A percentile compares a stretch with the other conserved stretches of the same genome.
Conservation (phyloP, 2,113 vertebrate genomes). For the Stigmatopora nigra region DNA sequence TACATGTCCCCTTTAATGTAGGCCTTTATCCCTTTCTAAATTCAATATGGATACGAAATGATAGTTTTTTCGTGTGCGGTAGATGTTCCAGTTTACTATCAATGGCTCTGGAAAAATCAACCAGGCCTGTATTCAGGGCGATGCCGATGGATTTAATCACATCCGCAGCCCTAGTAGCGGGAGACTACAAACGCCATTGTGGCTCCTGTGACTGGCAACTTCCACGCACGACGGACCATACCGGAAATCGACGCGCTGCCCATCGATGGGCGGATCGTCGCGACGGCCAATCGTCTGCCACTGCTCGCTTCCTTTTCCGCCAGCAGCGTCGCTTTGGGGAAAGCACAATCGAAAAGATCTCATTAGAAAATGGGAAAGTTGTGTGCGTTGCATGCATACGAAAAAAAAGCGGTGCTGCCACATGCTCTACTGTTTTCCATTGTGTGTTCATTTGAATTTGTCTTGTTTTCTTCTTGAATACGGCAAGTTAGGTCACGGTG, state of each 20-base stretch:
- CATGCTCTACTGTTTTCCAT: too few relatives aligned
- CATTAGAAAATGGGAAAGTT: background rate
- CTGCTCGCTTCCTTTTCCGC: constrained; percentile 36
- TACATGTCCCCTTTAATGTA: constrained; percentile 76
- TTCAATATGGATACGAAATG: constrained; percentile 72
- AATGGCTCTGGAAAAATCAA: constrained; percentile 74
- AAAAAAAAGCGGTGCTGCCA: background rate
- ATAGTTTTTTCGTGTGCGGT: constrained; percentile 75
- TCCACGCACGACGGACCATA: constrained; percentile 45
- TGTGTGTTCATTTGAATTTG: too few relatives aligned
- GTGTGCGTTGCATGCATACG: too few relatives aligned
- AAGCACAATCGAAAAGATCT: background rate
- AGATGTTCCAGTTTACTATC: constrained; percentile 78
- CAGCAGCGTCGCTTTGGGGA: background rate
- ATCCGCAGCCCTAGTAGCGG: constrained; percentile 71
- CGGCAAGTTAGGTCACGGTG: too few relatives aligned
- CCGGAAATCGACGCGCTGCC: constrained; percentile 60
- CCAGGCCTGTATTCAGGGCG: constrained; percentile 77
- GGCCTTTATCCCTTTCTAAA: constrained; percentile 67
- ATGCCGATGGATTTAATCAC: constrained; percentile 78
- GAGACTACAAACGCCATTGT: constrained; percentile 75
- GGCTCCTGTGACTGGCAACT: constrained; percentile 66
- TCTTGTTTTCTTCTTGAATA: too few relatives aligned
- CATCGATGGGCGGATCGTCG: constrained; percentile 42
- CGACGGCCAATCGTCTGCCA: constrained; percentile 52